A percentile compares a stretch with the other conserved stretches of the same genome.
These are phyloP conservation scores for Chrysocyon brachyurus DNA, from an alignment of 2,797 vertebrate genomes.

Conservation along the genomic window DNA sequence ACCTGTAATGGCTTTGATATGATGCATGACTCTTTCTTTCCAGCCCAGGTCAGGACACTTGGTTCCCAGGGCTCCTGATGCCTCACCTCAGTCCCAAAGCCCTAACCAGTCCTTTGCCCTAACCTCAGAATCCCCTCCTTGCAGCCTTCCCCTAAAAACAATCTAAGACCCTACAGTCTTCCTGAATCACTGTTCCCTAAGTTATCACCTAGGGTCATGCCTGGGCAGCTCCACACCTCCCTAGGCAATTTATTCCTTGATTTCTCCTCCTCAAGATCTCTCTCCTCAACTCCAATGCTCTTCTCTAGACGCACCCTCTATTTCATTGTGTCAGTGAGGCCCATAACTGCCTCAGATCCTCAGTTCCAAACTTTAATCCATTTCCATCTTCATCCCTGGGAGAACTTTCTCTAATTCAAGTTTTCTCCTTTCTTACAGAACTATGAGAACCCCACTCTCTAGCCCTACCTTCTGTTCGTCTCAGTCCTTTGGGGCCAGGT, in stretches of 20 bases:
- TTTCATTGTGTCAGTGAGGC: neutral
- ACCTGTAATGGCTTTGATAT: neutral
- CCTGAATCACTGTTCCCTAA: neutral
- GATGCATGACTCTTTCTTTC: neutral
- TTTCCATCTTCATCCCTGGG: neutral
- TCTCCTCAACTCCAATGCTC: neutral
- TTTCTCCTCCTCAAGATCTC: neutral
- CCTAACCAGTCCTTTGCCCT: neutral
- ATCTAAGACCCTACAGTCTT: neutral
- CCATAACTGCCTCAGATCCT: neutral
- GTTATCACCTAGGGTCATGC: neutral
- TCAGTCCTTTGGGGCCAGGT: neutral
- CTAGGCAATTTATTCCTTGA: neutral
- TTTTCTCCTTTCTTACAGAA: neutral
- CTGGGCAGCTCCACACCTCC: neutral
- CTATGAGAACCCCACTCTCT: neutral
- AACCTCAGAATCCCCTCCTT: neutral
- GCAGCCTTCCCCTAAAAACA: neutral
- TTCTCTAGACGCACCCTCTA: neutral
- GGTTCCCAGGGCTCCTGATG: neutral
- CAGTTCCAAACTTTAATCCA: neutral
- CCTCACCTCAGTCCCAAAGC: neutral
- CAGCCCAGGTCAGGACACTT: neutral
- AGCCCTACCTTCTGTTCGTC: neutral
- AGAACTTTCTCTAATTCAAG: neutral